phyloP scores from a whole-genome alignment of 2,888 invertebrate genomes.

The Charanyca ferruginea region DNA sequence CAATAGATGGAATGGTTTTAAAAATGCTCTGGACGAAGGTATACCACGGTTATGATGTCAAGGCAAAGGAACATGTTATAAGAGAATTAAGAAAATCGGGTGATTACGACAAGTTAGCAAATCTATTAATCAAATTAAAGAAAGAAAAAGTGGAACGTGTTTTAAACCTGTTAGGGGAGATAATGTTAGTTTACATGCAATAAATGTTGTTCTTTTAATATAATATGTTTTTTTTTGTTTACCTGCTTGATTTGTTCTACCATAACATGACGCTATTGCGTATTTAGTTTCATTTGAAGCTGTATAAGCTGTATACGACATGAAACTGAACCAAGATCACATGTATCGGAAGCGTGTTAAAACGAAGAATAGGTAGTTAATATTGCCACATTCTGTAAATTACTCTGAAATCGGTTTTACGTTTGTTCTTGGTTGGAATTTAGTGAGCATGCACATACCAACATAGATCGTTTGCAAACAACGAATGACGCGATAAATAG shows the following conservation, averaged over 20 bases:
- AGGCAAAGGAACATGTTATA: slow-evolving; percentile 79
- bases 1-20: slow-evolving; percentile 82
- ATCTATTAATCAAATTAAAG: slow-evolving; percentile 75
- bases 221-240: neutral
- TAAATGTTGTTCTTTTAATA: slow-evolving; percentile 52
- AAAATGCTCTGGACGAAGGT: slow-evolving; percentile 85
- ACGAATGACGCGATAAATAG: slow-evolving; percentile 2
- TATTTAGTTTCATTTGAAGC: neutral
- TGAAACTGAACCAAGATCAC: slow-evolving; percentile 8
- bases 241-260: too few species aligned
- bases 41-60: slow-evolving; percentile 74
- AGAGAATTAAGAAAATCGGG: slow-evolving; percentile 73
- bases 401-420: slow-evolving; percentile 5
- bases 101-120: slow-evolving; percentile 80
- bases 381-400: slow-evolving; percentile 14
- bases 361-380: slow-evolving; percentile 27
- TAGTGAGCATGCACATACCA: slow-evolving; percentile 10
- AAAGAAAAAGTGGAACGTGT: slow-evolving; percentile 78
- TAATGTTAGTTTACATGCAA: slow-evolving; percentile 78
- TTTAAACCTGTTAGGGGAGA: slow-evolving; percentile 77
- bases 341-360: slow-evolving; percentile 18
- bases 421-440: slow-evolving; percentile 20
- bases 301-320: slow-evolving; percentile 12
- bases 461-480: slow-evolving; percentile 12
- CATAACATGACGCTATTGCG: too few species aligned